Evolutionary conservation across 1,140 invertebrate genomes (phyloP).

Genomic region (Latrodectus geometricus): DNA sequence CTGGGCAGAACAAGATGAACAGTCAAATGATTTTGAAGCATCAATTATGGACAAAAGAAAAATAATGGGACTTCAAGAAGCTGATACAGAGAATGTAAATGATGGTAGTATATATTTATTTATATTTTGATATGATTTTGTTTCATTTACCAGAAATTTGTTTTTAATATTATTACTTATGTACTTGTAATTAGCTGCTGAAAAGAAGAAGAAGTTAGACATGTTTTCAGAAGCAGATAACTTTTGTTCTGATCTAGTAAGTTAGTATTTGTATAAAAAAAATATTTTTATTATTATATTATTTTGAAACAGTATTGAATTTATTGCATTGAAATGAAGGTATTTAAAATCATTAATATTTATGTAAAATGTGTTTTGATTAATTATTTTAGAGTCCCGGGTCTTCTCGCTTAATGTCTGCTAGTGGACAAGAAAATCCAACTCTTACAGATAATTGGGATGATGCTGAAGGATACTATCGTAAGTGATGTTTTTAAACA

Average conservation of each 20-base stretch:
- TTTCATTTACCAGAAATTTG: too few relatives aligned
- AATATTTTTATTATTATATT: background rate
- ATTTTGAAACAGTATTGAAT: too few relatives aligned
- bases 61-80: conserved; percentile 58
- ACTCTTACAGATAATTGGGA: conserved; percentile 99
- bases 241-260: conserved; percentile 86
- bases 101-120: conserved; percentile 13
- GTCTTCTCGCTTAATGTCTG: conserved; percentile 75
- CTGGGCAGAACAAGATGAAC: conserved; percentile 59
- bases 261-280: conserved; percentile 66
- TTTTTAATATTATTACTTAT: background rate
- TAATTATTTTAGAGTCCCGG: conserved; percentile 77
- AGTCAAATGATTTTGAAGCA: conserved; percentile 67
- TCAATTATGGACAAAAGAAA: conserved; percentile 66
- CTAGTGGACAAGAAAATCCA: conserved; percentile 84
- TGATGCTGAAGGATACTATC: conserved; percentile 98
- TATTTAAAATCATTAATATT: background rate
- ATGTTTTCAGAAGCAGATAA: conserved; percentile 91
- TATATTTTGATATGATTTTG: too few relatives aligned
- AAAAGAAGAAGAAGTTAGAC: conserved; percentile 75
- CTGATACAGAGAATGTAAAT: conserved; percentile 49
- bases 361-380: background rate
- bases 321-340: background rate
- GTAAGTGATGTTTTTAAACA: conserved; percentile 69
- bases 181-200: conserved; percentile 32